Conservation (phyloP, 2,888 invertebrate species). For the Lamellibrachia satsuma region DNA sequence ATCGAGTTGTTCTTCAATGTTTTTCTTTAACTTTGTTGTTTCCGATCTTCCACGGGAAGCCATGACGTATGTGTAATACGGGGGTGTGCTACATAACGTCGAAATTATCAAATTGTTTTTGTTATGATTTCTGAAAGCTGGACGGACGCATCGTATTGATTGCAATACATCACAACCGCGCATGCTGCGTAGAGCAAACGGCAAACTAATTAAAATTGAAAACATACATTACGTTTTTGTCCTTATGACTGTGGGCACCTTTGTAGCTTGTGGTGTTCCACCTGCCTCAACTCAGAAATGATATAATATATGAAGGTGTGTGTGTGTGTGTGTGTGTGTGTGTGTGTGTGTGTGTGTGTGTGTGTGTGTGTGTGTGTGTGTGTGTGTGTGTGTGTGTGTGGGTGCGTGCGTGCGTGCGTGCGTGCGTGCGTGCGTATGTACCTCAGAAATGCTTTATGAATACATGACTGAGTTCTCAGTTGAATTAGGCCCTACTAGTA, state of each 20-base stretch:
- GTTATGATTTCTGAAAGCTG: background rate
- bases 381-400: background rate
- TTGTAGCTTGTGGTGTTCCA: too few species aligned
- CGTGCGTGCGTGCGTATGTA: too few species aligned
- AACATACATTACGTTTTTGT: too few species aligned
- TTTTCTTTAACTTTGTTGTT: conserved; percentile 73
- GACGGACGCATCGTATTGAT: background rate
- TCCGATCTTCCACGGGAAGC: conserved; percentile 67
- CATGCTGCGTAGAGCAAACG: too few species aligned
- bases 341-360: too few species aligned
- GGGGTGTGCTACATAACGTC: background rate
- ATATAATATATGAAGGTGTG: background rate
- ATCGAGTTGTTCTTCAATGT: conserved; percentile 76
- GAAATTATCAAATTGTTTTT: background rate
- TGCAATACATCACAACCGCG: too few species aligned
- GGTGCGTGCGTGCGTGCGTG: background rate
- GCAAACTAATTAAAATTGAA: too few species aligned
- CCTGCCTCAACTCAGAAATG: background rate
- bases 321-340: background rate
- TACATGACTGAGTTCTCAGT: too few species aligned
- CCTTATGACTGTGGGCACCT: too few species aligned
- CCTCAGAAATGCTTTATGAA: too few species aligned
- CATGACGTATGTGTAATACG: conserved; percentile 44
- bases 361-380: too few species aligned
- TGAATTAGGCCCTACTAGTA: too few species aligned